Base-by-base conservation (phyloP, 2,113 vertebrate species). In the Gymnorhina tibicen region DNA sequence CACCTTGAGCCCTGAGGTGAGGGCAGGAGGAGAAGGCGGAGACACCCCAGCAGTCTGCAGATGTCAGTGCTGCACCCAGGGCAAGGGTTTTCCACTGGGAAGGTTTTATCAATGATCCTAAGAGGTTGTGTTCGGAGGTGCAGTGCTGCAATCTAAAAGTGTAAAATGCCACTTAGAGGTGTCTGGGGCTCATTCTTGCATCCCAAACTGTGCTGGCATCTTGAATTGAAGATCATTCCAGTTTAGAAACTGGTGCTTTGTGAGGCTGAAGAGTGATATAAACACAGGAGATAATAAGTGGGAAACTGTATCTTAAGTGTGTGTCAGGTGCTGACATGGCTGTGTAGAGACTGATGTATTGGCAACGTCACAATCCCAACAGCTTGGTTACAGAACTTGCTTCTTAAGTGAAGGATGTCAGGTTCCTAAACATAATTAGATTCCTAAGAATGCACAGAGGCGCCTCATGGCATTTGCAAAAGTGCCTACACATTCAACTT, bases 81-180 rank as follows among this genome's bases (percentile, higher is more conserved):
- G 13, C 16, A 41, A n/a, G 30, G 16, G 9, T 2, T 27, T 53
- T 66, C 46, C 18, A 3, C 7, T 24, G n/a, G 32, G 22, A 74
- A 82, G 7, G 5, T 62, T 46, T 83, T 56, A 39, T 23, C 27
- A 16, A 1, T 28, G 21, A 44, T 26, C 27, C 9, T 6, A 32
- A 56, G 12, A 44, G 15, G 16, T 10, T 22, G 16, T 1, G 1
- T 60, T 88, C 73, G 17, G 18, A 72, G 35, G 52, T 1, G 2
- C 35, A 42, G 33, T 19, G 21, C 33, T 85, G 19, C 10, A 27
- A 7, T 50, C 60, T 67, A 3, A 20, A 87, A 67, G 22, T 5
- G 7, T 27, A 47, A 39, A 52, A 39, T 62, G 42, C 42, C 0
- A 1, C 11, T 1, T 1, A 33, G 13, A 12, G 0, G 8, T 32